A percentile compares a stretch with the other conserved stretches of the same genome.
Conservation (phyloP, 2,113 vertebrate species). For the Hiodon alosoides region DNA sequence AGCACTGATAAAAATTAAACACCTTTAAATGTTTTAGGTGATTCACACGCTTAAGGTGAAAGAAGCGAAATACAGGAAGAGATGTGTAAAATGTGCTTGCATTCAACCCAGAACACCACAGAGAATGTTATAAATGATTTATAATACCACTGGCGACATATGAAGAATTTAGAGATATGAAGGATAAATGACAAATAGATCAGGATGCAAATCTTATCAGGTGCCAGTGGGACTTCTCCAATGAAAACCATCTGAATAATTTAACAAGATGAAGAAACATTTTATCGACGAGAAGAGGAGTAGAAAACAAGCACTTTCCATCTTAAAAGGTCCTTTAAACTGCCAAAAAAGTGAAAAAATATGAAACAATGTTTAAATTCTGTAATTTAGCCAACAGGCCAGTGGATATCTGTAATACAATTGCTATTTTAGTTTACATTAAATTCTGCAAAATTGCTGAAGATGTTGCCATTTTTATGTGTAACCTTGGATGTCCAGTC, state of each 20-base stretch:
- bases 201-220: slow-evolving; percentile 70
- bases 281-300: slow-evolving; percentile 63
- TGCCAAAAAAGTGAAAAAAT: too few species aligned
- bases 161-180: slow-evolving; percentile 74
- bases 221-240: slow-evolving; percentile 64
- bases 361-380: too few species aligned
- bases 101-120: slow-evolving; percentile 54
- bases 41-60: slow-evolving; percentile 54
- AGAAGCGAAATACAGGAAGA: slow-evolving; percentile 43
- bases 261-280: slow-evolving; percentile 63
- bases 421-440: too few species aligned
- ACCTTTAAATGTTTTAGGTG: slow-evolving; percentile 56
- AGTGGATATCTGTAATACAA: too few species aligned
- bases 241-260: slow-evolving; percentile 68
- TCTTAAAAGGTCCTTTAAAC: too few species aligned
- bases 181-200: slow-evolving; percentile 77
- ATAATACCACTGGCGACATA: slow-evolving; percentile 65
- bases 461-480: too few species aligned
- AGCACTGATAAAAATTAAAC: slow-evolving; percentile 45
- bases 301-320: slow-evolving; percentile 29
- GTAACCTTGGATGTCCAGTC: too few species aligned
- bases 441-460: too few species aligned
- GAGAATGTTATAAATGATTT: slow-evolving; percentile 65
- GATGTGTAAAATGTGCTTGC: slow-evolving; percentile 66
- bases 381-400: too few species aligned